Evolutionary conservation across 2,113 vertebrate genomes (phyloP), one percentile per base, ranked within the genome.

Genomic region (Cygnus atratus): DNA sequence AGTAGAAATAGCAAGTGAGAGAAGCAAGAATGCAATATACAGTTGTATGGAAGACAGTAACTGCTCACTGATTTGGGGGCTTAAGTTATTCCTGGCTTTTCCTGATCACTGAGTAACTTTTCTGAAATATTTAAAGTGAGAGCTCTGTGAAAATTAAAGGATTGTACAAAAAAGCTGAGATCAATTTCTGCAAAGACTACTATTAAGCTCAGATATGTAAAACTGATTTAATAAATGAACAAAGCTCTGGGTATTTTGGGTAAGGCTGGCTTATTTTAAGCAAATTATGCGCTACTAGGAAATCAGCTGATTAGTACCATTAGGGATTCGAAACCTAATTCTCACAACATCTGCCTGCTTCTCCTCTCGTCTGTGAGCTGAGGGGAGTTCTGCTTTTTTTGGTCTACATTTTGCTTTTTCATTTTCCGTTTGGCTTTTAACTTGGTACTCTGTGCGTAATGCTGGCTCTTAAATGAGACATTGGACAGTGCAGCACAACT

Each of bases 11-110:
- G 11, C 10, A 50, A n/a, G 15, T 39, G 31, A 46, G 12, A 52
- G 44, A 9, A 63, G 67, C 18, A 9, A 5, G 33, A 61, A 4
- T 13, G 13, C 33, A 66, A 66, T 11, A 41, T 33, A 16, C 1
- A 4, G 17, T 63, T 37, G 12, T 67, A 12, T 1, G 16, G 19
- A 65, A 61, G 28, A 59, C 26, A 0, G 0, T 25, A 39, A 39
- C 46, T 48, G 46, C 8, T 77, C 10, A 33, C 1, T 3, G 62
- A 61, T 13, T 52, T 9, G 26, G 70, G 21, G 19, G 11, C 17
- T 88, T 1, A 11, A 41, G 39, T 61, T 52, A 46, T 25, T 82
- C 21, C 26, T 86, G 55, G 8, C 39, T 74, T 57, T 44, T 78
- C 3, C 33, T 13, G 46, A 43, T 15, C 37, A 15, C 25, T 21